phyloP scores from a whole-genome alignment of 1,140 invertebrate species.

The Vanessa tameamea region DNA sequence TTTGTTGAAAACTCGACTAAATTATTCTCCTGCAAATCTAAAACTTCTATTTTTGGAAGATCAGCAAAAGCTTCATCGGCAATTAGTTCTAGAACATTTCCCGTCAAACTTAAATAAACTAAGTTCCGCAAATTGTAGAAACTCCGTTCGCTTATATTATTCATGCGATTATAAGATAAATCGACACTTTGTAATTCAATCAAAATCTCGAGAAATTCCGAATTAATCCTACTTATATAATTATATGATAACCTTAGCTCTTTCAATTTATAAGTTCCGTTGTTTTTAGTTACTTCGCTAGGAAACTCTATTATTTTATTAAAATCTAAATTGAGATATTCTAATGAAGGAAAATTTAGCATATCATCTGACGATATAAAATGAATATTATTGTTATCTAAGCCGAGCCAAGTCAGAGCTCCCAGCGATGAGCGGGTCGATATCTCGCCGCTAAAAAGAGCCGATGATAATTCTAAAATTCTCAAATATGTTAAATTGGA shows the following conservation, averaged over 20 bases:
- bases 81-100: slow-evolving; percentile 82
- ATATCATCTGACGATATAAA: slow-evolving; percentile 83
- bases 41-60: slow-evolving; percentile 82
- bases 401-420: slow-evolving; percentile 88
- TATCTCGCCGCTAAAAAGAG: slow-evolving; percentile 87
- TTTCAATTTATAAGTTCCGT: slow-evolving; percentile 85
- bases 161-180: slow-evolving; percentile 86
- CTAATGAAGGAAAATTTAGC: slow-evolving; percentile 83
- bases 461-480: slow-evolving; percentile 91
- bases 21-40: slow-evolving; percentile 88
- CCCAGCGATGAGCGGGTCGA: slow-evolving; percentile 85
- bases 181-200: slow-evolving; percentile 84
- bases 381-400: slow-evolving; percentile 92
- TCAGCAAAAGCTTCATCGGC: slow-evolving; percentile 82
- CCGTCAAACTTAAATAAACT: slow-evolving; percentile 84
- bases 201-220: slow-evolving; percentile 83
- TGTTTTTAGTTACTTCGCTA: slow-evolving; percentile 83
- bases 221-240: slow-evolving; percentile 81
- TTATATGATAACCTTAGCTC: slow-evolving; percentile 90
- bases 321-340: slow-evolving; percentile 92
- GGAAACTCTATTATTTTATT: slow-evolving; percentile 86
- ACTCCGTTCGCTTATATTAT: slow-evolving; percentile 60
- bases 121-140: slow-evolving; percentile 84
- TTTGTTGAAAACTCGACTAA: slow-evolving; percentile 84
- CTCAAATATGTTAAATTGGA: slow-evolving; percentile 85